Evolutionary conservation across 2,888 invertebrate species (phyloP).

Genomic region (Phlogophora meticulosa): DNA sequence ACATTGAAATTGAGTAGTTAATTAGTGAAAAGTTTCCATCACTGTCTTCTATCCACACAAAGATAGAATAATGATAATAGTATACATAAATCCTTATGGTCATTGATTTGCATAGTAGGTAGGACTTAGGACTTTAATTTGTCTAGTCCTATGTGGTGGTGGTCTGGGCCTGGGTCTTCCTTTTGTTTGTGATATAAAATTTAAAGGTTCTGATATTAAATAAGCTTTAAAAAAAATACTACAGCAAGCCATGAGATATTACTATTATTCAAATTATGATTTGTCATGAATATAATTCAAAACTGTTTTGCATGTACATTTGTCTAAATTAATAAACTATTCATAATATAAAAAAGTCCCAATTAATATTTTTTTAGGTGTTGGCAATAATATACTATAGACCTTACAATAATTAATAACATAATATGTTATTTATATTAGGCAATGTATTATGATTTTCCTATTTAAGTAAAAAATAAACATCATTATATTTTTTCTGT

Average conservation of each 20-base stretch:
- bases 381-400: too few relatives aligned
- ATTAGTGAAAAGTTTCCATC: neutral
- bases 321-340: too few relatives aligned
- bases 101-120: neutral
- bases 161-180: constrained; percentile 10
- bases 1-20: neutral
- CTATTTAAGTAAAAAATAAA: too few relatives aligned
- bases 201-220: too few relatives aligned
- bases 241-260: too few relatives aligned
- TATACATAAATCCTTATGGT: neutral
- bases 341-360: too few relatives aligned
- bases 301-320: too few relatives aligned
- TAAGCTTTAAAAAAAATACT: neutral
- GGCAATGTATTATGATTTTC: neutral
- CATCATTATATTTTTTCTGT: neutral
- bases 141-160: constrained; percentile 16
- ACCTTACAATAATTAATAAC: too few relatives aligned
- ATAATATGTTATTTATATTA: too few relatives aligned
- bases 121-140: neutral
- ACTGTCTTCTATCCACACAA: neutral
- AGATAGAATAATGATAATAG: neutral
- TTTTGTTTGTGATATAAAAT: constrained; percentile 25
- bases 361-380: too few relatives aligned
- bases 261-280: too few relatives aligned
- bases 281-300: too few relatives aligned